phyloP scores from a whole-genome alignment of 1,140 invertebrate genomes.

The Grapholita molesta region DNA sequence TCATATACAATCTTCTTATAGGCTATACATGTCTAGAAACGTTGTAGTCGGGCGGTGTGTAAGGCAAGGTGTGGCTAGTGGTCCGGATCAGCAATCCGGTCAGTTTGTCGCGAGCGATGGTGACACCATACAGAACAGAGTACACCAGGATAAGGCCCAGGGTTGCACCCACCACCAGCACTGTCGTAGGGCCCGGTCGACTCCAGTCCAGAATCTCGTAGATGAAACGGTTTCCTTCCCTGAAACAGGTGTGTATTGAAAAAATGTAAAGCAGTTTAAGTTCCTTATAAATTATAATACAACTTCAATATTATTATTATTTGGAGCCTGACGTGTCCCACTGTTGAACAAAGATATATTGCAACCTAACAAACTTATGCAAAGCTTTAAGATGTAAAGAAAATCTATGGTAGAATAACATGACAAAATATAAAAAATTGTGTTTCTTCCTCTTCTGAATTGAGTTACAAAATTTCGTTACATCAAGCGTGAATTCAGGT shows the following conservation, averaged over 20 bases:
- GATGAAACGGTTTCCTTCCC: conserved; percentile 81
- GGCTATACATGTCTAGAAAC: background rate
- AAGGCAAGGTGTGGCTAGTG: conserved; percentile 47
- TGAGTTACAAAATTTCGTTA: too few species aligned
- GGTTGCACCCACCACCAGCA: conserved; percentile 76
- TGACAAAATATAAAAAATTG: too few species aligned
- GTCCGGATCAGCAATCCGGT: conserved; percentile 45
- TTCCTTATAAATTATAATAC: background rate
- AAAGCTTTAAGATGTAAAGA: too few species aligned
- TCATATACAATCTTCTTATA: too few species aligned
- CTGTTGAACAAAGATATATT: too few species aligned
- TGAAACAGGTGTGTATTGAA: conserved; percentile 46
- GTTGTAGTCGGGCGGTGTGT: conserved; percentile 38
- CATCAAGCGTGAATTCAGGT: too few species aligned
- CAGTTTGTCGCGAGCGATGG: conserved; percentile 49
- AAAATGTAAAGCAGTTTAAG: too few species aligned
- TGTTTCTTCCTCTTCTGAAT: too few species aligned
- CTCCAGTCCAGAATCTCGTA: conserved; percentile 85
- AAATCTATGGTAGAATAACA: too few species aligned
- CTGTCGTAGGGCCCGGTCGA: conserved; percentile 61
- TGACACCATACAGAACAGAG: conserved; percentile 38
- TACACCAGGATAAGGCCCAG: conserved; percentile 71
- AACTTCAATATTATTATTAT: background rate
- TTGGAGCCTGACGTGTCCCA: too few species aligned
- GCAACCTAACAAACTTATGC: too few species aligned